A percentile compares a stretch with the other conserved stretches of the same genome.
phyloP scores from a whole-genome alignment of 2,888 invertebrate species.

The Thymelicus lineola region DNA sequence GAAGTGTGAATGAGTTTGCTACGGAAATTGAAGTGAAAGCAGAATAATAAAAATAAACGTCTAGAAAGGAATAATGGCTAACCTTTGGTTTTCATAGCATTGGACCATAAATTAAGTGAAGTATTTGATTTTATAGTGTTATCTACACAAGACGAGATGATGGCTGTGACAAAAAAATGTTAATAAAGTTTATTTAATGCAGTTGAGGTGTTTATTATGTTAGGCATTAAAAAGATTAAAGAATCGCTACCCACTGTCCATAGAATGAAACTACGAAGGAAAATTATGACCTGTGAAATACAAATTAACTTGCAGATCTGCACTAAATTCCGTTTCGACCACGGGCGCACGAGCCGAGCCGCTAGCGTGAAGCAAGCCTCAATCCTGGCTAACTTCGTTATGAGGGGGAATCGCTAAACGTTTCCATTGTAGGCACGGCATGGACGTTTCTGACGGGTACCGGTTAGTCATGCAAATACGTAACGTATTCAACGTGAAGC shows the following conservation, averaged over 20 bases:
- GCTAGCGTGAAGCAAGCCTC: constrained; percentile 54
- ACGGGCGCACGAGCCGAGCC: constrained; percentile 48
- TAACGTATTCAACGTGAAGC: constrained; percentile 9
- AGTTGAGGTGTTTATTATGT: no score
- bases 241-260: background rate
- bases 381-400: constrained; percentile 83
- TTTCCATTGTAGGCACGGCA: constrained; percentile 73
- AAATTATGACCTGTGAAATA: background rate
- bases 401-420: constrained; percentile 79
- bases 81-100: no score
- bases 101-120: no score
- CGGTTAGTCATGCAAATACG: constrained; percentile 76
- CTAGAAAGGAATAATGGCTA: no score
- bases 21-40: background rate
- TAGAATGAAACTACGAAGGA: background rate
- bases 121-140: no score
- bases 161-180: no score
- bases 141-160: no score
- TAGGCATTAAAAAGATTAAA: background rate
- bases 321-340: constrained; percentile 49
- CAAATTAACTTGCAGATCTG: constrained; percentile 11
- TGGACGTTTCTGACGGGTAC: constrained; percentile 56
- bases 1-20: background rate
- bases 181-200: no score
- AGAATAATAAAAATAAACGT: no score